Evolutionary conservation across 64 coral and sea anemone species (phyloP).

Genomic region (Orbicella faveolata): DNA sequence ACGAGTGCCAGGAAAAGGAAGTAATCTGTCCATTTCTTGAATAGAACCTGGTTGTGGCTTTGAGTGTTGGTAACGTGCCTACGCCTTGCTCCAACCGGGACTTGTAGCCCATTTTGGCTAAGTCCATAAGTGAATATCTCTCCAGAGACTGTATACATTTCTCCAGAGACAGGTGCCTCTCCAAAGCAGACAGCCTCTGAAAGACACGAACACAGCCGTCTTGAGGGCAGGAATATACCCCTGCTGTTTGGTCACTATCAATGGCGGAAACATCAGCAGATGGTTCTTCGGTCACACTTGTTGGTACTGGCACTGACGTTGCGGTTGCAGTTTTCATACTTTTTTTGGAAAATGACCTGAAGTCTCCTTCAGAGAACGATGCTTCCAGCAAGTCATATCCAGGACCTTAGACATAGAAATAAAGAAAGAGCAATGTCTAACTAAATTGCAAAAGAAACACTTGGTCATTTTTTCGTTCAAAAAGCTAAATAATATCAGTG

Average conservation of each 20-base stretch:
- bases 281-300: no score
- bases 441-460: no score
- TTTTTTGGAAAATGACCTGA: no score
- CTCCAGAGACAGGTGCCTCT: not conserved
- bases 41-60: not conserved
- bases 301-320: no score
- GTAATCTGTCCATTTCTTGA: not conserved
- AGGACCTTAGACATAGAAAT: no score
- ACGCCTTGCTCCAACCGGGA: slow-evolving; percentile 35
- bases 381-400: no score
- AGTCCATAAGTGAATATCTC: not conserved
- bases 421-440: no score
- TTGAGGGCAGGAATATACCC: slow-evolving; percentile 3
- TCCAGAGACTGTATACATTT: not conserved
- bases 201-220: slow-evolving; percentile 6
- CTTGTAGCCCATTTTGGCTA: slow-evolving; percentile 34
- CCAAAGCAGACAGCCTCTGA: slow-evolving; percentile 21
- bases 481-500: no score
- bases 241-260: not conserved
- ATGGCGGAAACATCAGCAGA: no score
- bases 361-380: no score
- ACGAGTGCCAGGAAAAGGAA: not conserved
- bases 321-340: no score
- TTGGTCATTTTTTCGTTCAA: no score
- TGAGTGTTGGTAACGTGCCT: slow-evolving; percentile 45